Percentiles rank a stretch among this genome's conserved stretches.
Evolutionary conservation across 1,140 invertebrate species (phyloP).

Genomic region (Drosophila paulistorum): DNA sequence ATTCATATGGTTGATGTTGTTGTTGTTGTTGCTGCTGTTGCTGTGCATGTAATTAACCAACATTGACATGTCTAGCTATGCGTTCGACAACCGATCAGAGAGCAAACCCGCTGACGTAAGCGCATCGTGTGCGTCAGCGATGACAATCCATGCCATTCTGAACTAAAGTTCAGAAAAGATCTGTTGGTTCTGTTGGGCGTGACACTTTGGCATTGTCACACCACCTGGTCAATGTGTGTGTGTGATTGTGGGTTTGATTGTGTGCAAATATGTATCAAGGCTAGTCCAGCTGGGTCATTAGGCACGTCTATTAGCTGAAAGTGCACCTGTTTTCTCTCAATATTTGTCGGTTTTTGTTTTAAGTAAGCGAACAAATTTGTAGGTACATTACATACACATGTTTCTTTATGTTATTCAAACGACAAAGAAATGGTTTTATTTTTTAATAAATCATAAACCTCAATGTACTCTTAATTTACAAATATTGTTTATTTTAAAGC

Average conservation of each 20-base stretch:
- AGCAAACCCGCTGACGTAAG: conserved; percentile 56
- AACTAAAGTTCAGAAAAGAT: conserved; percentile 20
- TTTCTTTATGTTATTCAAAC: neutral
- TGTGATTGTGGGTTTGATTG: neutral
- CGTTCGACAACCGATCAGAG: conserved; percentile 49
- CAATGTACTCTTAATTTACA: too few species aligned
- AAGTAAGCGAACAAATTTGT: conserved; percentile 2
- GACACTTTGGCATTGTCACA: conserved; percentile 43
- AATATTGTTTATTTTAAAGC: too few species aligned
- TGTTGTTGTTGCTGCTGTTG: conserved; percentile 27
- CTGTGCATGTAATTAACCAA: conserved; percentile 72
- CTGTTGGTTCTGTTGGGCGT: conserved; percentile 39
- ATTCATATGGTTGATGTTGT: conserved; percentile 25
- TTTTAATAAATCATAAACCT: too few species aligned
- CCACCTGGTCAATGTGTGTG: conserved; percentile 28
- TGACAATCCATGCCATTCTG: conserved; percentile 1
- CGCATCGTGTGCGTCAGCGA: conserved; percentile 63
- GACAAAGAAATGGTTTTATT: too few species aligned
- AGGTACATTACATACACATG: neutral
- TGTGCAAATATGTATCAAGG: conserved; percentile 50
- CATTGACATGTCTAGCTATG: conserved; percentile 76
- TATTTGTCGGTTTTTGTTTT: neutral
- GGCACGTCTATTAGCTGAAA: conserved; percentile 49
- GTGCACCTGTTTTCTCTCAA: conserved; percentile 57
- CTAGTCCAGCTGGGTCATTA: conserved; percentile 32